Evolutionary conservation across 2,888 invertebrate genomes (phyloP).

Genomic region (Druceiella hillmani): DNA sequence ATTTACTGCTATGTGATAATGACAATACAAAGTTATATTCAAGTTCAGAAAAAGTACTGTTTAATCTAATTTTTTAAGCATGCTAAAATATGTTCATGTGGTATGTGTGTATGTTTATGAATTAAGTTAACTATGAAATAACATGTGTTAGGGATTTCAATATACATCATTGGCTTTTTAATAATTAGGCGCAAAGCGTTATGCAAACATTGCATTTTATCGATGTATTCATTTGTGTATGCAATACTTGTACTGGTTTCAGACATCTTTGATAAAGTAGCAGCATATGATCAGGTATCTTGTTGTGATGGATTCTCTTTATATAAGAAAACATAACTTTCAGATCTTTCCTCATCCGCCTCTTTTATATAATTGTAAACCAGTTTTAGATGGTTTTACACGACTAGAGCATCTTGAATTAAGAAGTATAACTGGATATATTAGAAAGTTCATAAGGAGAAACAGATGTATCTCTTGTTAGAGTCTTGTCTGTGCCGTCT

Average conservation of each 20-base stretch:
- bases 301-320: conserved; percentile 6
- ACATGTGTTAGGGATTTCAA: conserved; percentile 15
- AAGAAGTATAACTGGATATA: conserved; percentile 11
- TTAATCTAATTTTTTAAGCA: conserved; percentile 23
- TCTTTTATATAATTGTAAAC: conserved; percentile 9
- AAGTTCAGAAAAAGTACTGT: conserved; percentile 21
- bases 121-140: conserved; percentile 16
- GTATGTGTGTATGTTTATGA: conserved; percentile 17
- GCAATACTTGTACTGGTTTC: conserved; percentile 11
- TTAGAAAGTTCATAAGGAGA: conserved; percentile 7
- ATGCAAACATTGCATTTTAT: conserved; percentile 11
- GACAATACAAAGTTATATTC: conserved; percentile 23
- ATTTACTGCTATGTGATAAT: conserved; percentile 11
- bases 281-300: conserved; percentile 6
- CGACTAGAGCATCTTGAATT: conserved; percentile 10
- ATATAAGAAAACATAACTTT: conserved; percentile 14
- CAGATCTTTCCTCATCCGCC: conserved; percentile 14
- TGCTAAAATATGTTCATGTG: conserved; percentile 17
- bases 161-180: conserved; percentile 18
- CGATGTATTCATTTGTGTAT: conserved; percentile 12
- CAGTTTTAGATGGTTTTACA: conserved; percentile 7
- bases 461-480: conserved; percentile 6
- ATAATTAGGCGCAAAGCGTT: conserved; percentile 16
- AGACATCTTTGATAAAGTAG: conserved; percentile 8
- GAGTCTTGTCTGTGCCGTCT: conserved; percentile 9